Evolutionary conservation across 2,888 invertebrate genomes (phyloP).

Genomic region (Muscina levida): DNA sequence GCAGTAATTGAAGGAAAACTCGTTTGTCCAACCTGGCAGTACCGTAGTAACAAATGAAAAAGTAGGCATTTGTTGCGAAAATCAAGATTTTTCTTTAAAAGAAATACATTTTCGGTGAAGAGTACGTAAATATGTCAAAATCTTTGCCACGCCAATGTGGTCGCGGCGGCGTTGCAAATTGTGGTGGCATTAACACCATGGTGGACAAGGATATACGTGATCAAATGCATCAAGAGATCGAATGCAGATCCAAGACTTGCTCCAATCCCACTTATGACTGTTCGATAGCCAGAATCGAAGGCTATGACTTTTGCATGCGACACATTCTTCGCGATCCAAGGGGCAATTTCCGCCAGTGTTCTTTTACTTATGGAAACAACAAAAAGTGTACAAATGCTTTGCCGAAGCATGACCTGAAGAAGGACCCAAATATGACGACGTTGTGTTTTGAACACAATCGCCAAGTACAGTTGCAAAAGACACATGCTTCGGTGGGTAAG

Average conservation of each 20-base stretch:
- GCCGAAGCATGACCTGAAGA: slow-evolving; percentile 86
- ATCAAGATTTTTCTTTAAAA: too few relatives aligned
- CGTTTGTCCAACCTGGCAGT: too few relatives aligned
- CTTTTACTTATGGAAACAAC: slow-evolving; percentile 84
- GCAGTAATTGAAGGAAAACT: too few relatives aligned
- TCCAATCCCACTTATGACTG: slow-evolving; percentile 85
- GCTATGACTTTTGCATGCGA: slow-evolving; percentile 88
- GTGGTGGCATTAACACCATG: slow-evolving; percentile 55
- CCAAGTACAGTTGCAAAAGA: slow-evolving; percentile 83
- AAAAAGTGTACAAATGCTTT: slow-evolving; percentile 90
- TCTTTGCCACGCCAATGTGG: slow-evolving; percentile 57
- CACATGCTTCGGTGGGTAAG: slow-evolving; percentile 82
- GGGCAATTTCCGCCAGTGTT: slow-evolving; percentile 92
- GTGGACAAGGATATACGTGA: slow-evolving; percentile 78
- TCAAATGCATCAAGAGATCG: slow-evolving; percentile 84
- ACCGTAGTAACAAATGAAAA: too few relatives aligned
- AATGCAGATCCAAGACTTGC: slow-evolving; percentile 83
- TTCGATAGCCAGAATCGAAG: slow-evolving; percentile 84
- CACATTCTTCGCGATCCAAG: slow-evolving; percentile 91
- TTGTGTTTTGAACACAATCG: slow-evolving; percentile 87
- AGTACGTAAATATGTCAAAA: slow-evolving; percentile 49
- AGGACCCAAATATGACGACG: slow-evolving; percentile 83
- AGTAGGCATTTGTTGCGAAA: too few relatives aligned
- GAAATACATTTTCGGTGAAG: too few relatives aligned
- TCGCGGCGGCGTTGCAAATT: slow-evolving; percentile 57